Base-by-base conservation (phyloP, 1,140 invertebrate genomes). In the Polypedilum pembai region DNA sequence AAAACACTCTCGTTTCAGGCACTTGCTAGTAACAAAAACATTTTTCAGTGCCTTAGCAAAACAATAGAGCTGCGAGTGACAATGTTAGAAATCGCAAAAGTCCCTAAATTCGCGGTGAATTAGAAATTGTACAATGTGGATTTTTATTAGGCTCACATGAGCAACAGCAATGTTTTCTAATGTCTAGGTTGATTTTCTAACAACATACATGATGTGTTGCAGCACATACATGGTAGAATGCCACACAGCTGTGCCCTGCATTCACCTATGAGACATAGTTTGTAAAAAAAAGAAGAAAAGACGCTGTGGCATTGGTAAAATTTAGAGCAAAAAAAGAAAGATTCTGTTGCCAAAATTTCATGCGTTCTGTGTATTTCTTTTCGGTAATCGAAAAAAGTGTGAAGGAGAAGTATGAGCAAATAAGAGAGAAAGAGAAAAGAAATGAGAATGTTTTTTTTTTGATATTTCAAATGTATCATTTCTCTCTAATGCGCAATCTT, bases 61-160 rank as follows among this genome's bases (percentile, higher is more conserved):
- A 56, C 45, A 56, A 56, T 56, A 56, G 12, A 56, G n/a, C 12
- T n/a, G n/a, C n/a, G n/a, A n/a, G n/a, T n/a, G n/a, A 69, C 65
- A 69, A 5, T 69, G 24, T 33, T 5, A 33, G 24, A 69, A 20
- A 20, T 69, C 17, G 20, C 18, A 69, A n/a, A n/a, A 56, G 45
- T 56, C 10, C 3, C 45, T 12, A 3, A 56, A 1, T 69, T 18
- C 65, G 18, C 65, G 20, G 65, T 69, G 65, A 69, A 69, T 69
- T 69, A 69, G 65, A 69, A 69, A 69, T 69, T 69, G 17, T 20
- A 69, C 65, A 69, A 20, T 69, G 65, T 69, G 65, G 65, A 69
- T 69, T 21, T 69, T 20, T 18, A 69, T 8, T 69, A 69, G 65
- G 65, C 17, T 8, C 17, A 20, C 65, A 69, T 69, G 5, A 69